Evolutionary conservation across 1,140 invertebrate species (phyloP), one percentile per base, ranked within the genome.

Genomic region (Dryas iulia): DNA sequence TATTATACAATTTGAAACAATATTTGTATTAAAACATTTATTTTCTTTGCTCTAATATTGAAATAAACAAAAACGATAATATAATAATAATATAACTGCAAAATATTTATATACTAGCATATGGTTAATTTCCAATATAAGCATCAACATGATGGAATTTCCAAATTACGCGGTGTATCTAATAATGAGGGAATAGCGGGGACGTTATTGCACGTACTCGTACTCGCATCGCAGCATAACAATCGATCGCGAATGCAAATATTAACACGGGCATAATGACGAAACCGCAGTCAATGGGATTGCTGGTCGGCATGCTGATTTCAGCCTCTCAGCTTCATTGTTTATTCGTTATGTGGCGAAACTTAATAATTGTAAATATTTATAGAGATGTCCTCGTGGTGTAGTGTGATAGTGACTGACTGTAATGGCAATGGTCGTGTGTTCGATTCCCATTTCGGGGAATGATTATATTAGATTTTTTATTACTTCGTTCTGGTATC

Each of bases 201-300:
- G 24, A 60, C 57, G 65, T 66, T 61, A 71, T 71, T 66, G 64
- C 69, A 35, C 68, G 67, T 61, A n/a, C n/a, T n/a, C n/a, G n/a
- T n/a, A n/a, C n/a, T n/a, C n/a, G n/a, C n/a, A n/a, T n/a, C n/a
- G n/a, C n/a, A 69, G 65, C 69, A 72, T 76, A 73, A 76, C 61
- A 63, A 63, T 63, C 61, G 60, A 62, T 62, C 47, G 61, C 52
- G 71, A 66, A 79, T 76, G 76, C 83, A 82, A 86, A 84, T 86
- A 83, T 82, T 82, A 80, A 77, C 81, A 72, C 70, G 76, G 74
- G 72, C 83, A 81, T 83, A 81, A 86, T 84, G 82, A 86, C 83
- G 77, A 82, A 82, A 79, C 82, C 83, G 72, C 82, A 83, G 73
- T 76, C 76, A 74, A 83, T 82, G 79, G 74, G 74, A 79, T 79